Conservation (phyloP, 2,797 vertebrate species). For the Emys orbicularis region DNA sequence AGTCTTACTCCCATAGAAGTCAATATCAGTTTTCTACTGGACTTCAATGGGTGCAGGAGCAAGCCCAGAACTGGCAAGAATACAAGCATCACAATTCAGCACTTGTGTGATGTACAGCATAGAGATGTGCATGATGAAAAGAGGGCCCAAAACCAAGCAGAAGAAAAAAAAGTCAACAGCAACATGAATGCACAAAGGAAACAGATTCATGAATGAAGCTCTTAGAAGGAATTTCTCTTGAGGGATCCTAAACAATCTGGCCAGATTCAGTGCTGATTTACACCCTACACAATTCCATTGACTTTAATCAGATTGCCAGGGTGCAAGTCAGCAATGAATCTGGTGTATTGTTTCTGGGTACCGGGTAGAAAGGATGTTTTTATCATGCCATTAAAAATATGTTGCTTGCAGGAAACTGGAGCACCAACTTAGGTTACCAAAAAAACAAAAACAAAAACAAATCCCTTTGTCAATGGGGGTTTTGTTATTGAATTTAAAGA, state of each 20-base stretch:
- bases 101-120: neutral
- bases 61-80: neutral
- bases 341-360: neutral
- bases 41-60: neutral
- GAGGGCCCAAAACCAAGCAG: neutral
- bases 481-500: neutral
- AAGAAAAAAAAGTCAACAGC: neutral
- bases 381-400: neutral
- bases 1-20: neutral
- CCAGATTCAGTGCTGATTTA: neutral
- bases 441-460: neutral
- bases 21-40: neutral
- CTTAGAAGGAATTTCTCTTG: neutral
- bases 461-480: neutral
- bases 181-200: neutral
- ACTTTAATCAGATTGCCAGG: neutral
- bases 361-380: neutral
- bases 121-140: neutral
- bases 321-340: neutral
- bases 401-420: neutral
- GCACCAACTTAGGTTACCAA: neutral
- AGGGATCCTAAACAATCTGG: neutral
- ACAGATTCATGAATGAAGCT: neutral
- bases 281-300: neutral
- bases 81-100: neutral